phyloP scores from a whole-genome alignment of 2,888 invertebrate species.

The Adelognathus sp. region DNA sequence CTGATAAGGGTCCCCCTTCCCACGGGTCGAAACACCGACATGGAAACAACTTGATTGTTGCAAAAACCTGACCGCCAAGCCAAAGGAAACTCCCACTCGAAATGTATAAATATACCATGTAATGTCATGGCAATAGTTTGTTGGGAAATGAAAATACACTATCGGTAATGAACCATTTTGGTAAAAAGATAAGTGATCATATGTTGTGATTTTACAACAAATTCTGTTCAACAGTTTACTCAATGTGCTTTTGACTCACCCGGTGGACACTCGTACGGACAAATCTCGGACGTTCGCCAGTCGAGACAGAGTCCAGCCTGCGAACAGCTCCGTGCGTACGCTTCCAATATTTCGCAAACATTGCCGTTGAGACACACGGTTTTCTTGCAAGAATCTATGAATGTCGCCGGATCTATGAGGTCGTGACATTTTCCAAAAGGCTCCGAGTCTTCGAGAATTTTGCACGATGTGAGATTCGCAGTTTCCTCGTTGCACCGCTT shows the following conservation, averaged over 20 bases:
- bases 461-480: constrained; percentile 86
- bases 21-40: too few species aligned
- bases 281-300: constrained; percentile 86
- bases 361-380: constrained; percentile 85
- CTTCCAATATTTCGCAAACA: constrained; percentile 86
- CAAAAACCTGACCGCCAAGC: too few species aligned
- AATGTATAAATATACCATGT: too few species aligned
- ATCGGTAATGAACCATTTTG: too few species aligned
- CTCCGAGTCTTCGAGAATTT: constrained; percentile 83
- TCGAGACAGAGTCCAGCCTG: constrained; percentile 87
- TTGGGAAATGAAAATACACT: too few species aligned
- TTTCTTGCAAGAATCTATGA: constrained; percentile 87
- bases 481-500: constrained; percentile 82
- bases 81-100: too few species aligned
- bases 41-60: too few species aligned
- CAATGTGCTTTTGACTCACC: constrained; percentile 70
- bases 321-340: constrained; percentile 89
- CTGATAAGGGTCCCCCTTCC: too few species aligned
- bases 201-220: not conserved
- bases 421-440: constrained; percentile 88
- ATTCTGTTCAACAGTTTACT: too few species aligned
- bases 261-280: constrained; percentile 85
- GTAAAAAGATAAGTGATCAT: not conserved
- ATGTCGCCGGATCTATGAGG: constrained; percentile 87
- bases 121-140: too few species aligned